phyloP scores from a whole-genome alignment of 2,888 invertebrate genomes.

The Tricholauxania praeusta region DNA sequence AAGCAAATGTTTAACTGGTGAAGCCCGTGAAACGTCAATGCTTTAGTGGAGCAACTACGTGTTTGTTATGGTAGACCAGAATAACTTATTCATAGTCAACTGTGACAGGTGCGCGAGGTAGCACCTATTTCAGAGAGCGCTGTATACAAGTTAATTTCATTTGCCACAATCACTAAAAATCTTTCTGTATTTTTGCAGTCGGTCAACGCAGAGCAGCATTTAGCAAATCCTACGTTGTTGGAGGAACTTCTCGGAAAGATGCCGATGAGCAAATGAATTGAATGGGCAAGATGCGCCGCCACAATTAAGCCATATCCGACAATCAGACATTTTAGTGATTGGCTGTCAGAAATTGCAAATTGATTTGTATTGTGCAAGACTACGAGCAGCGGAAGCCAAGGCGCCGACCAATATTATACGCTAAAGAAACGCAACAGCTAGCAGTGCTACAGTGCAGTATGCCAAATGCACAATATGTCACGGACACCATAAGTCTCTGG shows the following conservation, averaged over 20 bases:
- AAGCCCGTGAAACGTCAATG: slow-evolving; percentile 33
- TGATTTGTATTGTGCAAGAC: too few relatives aligned
- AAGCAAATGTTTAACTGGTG: slow-evolving; percentile 35
- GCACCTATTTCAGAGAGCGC: too few relatives aligned
- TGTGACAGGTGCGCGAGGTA: too few relatives aligned
- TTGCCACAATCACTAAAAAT: slow-evolving; percentile 44
- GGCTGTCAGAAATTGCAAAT: too few relatives aligned
- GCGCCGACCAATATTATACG: not conserved
- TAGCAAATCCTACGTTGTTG: slow-evolving; percentile 42
- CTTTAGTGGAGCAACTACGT: too few relatives aligned
- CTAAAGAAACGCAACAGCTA: not conserved
- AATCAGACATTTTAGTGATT: too few relatives aligned
- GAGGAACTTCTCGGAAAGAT: slow-evolving; percentile 43
- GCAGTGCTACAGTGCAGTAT: too few relatives aligned
- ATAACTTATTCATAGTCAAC: too few relatives aligned
- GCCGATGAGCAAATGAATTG: slow-evolving; percentile 44
- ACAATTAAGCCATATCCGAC: too few relatives aligned
- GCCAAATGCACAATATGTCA: slow-evolving; percentile 30
- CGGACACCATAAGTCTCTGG: slow-evolving; percentile 30
- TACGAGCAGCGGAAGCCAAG: slow-evolving; percentile 26
- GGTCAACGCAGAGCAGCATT: slow-evolving; percentile 41
- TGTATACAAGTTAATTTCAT: too few relatives aligned
- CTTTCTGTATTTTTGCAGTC: slow-evolving; percentile 41
- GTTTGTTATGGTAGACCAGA: too few relatives aligned
- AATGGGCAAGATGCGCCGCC: too few relatives aligned